Evolutionary conservation across 2,888 invertebrate species (phyloP).

Genomic region (Calliopum simillimum): DNA sequence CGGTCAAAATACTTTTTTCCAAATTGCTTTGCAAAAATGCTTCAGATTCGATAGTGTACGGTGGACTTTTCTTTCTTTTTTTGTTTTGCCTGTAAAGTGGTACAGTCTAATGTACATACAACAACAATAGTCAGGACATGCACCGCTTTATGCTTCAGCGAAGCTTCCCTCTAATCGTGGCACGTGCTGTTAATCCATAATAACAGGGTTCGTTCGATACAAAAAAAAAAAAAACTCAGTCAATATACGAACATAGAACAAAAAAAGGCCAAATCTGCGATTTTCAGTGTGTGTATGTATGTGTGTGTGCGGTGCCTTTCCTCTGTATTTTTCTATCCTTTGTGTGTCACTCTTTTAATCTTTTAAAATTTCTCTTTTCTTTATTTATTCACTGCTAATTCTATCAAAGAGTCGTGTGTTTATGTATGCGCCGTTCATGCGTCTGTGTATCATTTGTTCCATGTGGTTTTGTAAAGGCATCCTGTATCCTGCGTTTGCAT

Average conservation of each 20-base stretch:
- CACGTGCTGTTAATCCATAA: conserved; percentile 49
- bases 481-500: not conserved
- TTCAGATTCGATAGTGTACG: too few relatives aligned
- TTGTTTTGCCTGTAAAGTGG: too few relatives aligned
- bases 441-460: not conserved
- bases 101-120: too few relatives aligned
- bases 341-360: conserved; percentile 21
- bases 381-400: conserved; percentile 26
- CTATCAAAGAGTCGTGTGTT: conserved; percentile 20
- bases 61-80: too few relatives aligned
- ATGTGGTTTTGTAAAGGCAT: too few relatives aligned
- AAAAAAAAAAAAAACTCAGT: too few relatives aligned
- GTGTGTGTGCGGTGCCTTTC: conserved; percentile 5
- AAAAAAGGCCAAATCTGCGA: not conserved
- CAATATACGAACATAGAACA: too few relatives aligned
- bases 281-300: not conserved
- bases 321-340: too few relatives aligned
- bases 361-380: conserved; percentile 2
- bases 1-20: too few relatives aligned
- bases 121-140: conserved; percentile 7
- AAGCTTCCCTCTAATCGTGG: conserved; percentile 46
- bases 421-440: conserved; percentile 5
- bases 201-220: conserved; percentile 43
- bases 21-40: too few relatives aligned
- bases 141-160: conserved; percentile 40